These are phyloP conservation scores for Isoperla grammatica DNA, from an alignment of 2,888 invertebrate species.

Conservation along the genomic window DNA sequence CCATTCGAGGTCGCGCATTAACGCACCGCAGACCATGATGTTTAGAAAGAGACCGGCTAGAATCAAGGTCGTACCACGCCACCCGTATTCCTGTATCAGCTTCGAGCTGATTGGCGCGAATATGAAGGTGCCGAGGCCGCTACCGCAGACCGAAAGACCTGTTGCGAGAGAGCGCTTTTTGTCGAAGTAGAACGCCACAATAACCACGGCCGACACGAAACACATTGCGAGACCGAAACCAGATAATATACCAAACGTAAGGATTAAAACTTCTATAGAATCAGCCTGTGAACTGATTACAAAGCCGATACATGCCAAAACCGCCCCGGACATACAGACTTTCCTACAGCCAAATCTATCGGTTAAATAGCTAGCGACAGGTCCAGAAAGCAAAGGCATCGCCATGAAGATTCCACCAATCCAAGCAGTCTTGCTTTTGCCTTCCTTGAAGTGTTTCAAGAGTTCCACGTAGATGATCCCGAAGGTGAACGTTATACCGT, in stretches of 20 bases:
- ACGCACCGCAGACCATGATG: slow-evolving; percentile 71
- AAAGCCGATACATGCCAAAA: slow-evolving; percentile 70
- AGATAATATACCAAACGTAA: slow-evolving; percentile 78
- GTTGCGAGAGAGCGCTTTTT: slow-evolving; percentile 78
- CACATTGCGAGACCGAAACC: slow-evolving; percentile 81
- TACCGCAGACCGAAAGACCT: slow-evolving; percentile 79
- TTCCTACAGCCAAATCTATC: slow-evolving; percentile 70
- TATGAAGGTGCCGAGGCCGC: slow-evolving; percentile 82
- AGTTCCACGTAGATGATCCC: slow-evolving; percentile 86
- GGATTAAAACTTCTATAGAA: slow-evolving; percentile 69
- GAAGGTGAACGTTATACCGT: slow-evolving; percentile 89
- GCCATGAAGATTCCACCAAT: slow-evolving; percentile 88
- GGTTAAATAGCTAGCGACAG: slow-evolving; percentile 76
- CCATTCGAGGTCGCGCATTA: slow-evolving; percentile 74
- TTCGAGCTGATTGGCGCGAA: slow-evolving; percentile 75
- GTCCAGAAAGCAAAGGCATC: slow-evolving; percentile 63
- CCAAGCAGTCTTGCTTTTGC: slow-evolving; percentile 83
- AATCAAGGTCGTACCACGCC: slow-evolving; percentile 78
- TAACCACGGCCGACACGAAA: slow-evolving; percentile 86
- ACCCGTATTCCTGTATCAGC: slow-evolving; percentile 70
- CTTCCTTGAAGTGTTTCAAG: slow-evolving; percentile 75
- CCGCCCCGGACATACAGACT: slow-evolving; percentile 71
- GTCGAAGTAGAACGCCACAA: slow-evolving; percentile 87
- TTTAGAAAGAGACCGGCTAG: slow-evolving; percentile 75
- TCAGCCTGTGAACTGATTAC: slow-evolving; percentile 68